Evolutionary conservation across 2,113 vertebrate genomes (phyloP).

Genomic region (human (Homo sapiens)): GRCh38 chr5:21025001-21025500

Average conservation of each 20-base stretch:
- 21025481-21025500: background rate
- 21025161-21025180: background rate
- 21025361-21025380: background rate
- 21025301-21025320: rapidly evolving
- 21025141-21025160: background rate
- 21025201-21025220: background rate
- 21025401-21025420: background rate
- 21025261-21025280: no score
- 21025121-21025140: background rate
- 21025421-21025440: background rate
- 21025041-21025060: background rate
- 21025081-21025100: background rate
- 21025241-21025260: background rate
- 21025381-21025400: background rate
- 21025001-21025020: background rate
- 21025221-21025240: background rate
- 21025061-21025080: background rate
- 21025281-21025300: background rate
- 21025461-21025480: background rate
- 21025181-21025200: background rate
- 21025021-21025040: background rate
- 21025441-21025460: background rate
- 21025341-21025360: background rate
- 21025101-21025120: background rate
- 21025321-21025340: background rate